Percentiles rank a stretch among this genome's conserved stretches.
These are phyloP conservation scores for Varecia variegata DNA, from an alignment of 2,797 vertebrate species.

Conservation along the genomic window DNA sequence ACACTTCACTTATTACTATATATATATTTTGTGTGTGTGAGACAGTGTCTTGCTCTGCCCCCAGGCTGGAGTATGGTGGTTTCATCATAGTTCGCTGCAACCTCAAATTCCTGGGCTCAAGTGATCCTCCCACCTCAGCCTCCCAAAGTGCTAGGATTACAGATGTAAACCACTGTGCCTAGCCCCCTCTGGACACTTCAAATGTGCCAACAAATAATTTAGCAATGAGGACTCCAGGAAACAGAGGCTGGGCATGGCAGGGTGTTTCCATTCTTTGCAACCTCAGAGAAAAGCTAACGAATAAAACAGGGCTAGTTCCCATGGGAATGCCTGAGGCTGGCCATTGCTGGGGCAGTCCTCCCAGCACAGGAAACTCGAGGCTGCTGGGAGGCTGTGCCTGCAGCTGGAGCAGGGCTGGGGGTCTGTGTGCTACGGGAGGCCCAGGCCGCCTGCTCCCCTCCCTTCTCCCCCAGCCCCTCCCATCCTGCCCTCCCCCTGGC, in stretches of 20 bases:
- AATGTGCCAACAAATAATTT: not conserved
- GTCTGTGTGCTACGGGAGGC: accelerated
- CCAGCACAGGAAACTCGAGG: not conserved
- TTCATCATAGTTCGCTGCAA: not conserved
- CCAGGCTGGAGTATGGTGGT: not conserved
- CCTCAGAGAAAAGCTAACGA: not conserved
- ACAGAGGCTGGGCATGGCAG: not conserved
- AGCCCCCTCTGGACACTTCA: not conserved
- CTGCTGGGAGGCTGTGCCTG: not conserved
- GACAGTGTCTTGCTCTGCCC: not conserved
- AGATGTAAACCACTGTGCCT: not conserved
- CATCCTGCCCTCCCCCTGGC: not conserved
- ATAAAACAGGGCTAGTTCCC: not conserved
- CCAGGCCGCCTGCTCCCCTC: not conserved
- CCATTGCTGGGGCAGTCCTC: not conserved
- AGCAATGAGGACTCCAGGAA: not conserved
- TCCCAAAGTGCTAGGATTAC: not conserved
- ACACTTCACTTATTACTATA: not conserved
- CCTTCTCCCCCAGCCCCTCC: not conserved
- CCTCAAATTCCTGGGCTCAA: not conserved
- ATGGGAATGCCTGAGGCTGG: not conserved
- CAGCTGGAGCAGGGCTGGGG: accelerated
- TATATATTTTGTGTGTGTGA: not conserved
- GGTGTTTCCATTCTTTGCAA: not conserved
- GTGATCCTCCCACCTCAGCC: not conserved